Base-by-base conservation (phyloP, 2,113 vertebrate genomes). In the Phasianus colchicus region DNA sequence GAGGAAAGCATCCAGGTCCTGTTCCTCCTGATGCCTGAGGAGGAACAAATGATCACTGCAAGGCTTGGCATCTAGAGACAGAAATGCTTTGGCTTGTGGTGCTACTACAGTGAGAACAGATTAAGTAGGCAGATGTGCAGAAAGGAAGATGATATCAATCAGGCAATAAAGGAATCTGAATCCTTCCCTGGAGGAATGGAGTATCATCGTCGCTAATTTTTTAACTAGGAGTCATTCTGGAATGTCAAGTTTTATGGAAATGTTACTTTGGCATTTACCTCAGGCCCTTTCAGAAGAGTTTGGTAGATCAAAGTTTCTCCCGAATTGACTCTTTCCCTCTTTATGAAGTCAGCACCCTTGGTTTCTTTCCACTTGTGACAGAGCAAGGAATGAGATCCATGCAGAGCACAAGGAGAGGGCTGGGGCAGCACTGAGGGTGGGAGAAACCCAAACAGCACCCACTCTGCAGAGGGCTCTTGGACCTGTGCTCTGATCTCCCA, bases 21-120 rank as follows among this genome's bases (percentile, higher is more conserved):
- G 55, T 55, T 30, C 36, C 66, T 78, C 74, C 2, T 36, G 36
- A 88, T 60, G 67, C 58, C 90, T 83, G 64, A 93, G 29, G 69
- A 83, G 32, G 65, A 88, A 71, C 60, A 88, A 90, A 83, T 93
- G n/a, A 64, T 10, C n/a, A 32, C 71, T 88, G 77, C 83, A 74
- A 86, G 76, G 79, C 60, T 55, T 7, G 20, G 60, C 63, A 42
- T 55, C 83, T 80, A 38, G 61, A 45, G 42, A 69, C 16, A 47
- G 36, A 36, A 5, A 82, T 0, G 0, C 38, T 71, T 67, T 67
- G 90, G 60, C 82, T 88, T 38, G 11, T 70, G 32, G 32, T 78
- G 47, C 36, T 58, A 16, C 54, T 65, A 45, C 21, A 55, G 11
- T 60, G 75, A 86, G 45, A 86, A 67, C 15, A 76, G 75, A 86